Conservation (phyloP, 92 coral and sea anemone genomes). For the Isaurus tuberculatus region DNA sequence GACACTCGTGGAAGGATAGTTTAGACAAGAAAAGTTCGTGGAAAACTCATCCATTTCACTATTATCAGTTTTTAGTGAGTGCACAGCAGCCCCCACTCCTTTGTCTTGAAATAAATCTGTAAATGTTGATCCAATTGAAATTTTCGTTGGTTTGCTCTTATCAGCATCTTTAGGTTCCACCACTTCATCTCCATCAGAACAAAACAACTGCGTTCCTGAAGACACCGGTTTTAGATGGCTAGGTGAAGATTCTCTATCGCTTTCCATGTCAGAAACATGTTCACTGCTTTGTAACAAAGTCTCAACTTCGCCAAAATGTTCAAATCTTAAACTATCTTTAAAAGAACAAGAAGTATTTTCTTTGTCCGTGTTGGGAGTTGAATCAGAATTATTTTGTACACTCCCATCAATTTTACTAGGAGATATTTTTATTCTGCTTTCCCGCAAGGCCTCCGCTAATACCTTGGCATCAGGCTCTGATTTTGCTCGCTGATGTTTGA, state of each 20-base stretch:
- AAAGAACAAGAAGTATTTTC: slow-evolving; percentile 2
- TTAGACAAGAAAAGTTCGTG: background rate
- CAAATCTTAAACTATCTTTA: slow-evolving; percentile 10
- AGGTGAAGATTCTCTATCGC: slow-evolving; percentile 15
- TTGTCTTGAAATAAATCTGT: slow-evolving; percentile 47
- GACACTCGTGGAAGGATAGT: background rate
- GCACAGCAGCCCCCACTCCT: background rate
- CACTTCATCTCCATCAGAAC: background rate
- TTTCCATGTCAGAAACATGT: slow-evolving; percentile 22
- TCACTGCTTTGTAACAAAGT: slow-evolving; percentile 31
- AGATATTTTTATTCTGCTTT: slow-evolving; percentile 10
- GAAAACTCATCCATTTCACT: background rate
- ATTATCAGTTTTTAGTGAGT: slow-evolving; percentile 2
- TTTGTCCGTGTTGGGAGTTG: background rate
- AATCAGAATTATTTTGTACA: background rate
- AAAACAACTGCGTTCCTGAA: slow-evolving; percentile 7
- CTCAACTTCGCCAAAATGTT: slow-evolving; percentile 5
- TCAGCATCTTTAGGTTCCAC: slow-evolving; percentile 6
- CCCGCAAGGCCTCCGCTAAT: slow-evolving; percentile 12
- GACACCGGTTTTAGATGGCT: slow-evolving; percentile 13
- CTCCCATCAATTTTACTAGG: slow-evolving; percentile 14
- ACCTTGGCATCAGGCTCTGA: background rate
- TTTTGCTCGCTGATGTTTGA: slow-evolving; percentile 19
- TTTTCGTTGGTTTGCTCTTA: slow-evolving; percentile 24
- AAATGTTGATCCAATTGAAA: slow-evolving; percentile 45